A percentile compares a stretch with the other conserved stretches of the same genome.
Conservation (phyloP, 2,797 vertebrate genomes). For the Artibeus jamaicensis region DNA sequence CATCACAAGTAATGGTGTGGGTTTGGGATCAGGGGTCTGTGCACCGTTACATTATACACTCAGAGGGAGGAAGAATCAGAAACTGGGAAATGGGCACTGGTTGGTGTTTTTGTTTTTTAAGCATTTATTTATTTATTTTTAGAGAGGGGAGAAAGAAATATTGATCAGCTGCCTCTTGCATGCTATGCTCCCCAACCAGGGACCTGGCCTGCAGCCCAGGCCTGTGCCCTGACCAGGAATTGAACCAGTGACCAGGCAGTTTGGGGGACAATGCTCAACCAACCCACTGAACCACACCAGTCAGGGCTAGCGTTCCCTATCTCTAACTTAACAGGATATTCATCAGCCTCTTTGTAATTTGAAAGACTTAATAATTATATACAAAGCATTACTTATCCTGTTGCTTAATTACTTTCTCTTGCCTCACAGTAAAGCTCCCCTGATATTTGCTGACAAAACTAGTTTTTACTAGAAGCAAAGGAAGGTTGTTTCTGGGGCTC, state of each 20-base stretch:
- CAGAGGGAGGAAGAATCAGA: neutral
- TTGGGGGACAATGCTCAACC: neutral
- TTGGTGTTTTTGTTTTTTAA: too few relatives aligned
- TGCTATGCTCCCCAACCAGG: neutral
- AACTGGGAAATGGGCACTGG: neutral
- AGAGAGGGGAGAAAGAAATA: neutral
- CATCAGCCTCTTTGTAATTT: neutral
- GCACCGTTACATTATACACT: neutral
- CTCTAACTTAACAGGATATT: neutral
- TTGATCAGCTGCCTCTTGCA: neutral
- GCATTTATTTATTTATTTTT: neutral
- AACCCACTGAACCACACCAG: neutral
- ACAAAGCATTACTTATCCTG: neutral
- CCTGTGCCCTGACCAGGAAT: neutral
- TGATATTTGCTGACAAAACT: neutral
- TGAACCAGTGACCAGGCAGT: neutral
- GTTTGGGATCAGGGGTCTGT: neutral
- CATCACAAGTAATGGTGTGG: neutral
- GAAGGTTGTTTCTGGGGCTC: neutral
- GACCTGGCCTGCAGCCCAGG: neutral
- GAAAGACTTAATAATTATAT: slow-evolving; percentile 27
- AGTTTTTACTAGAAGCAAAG: neutral
- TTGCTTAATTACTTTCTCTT: slow-evolving; percentile 12
- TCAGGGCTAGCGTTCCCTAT: neutral
- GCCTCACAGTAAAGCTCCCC: neutral